phyloP scores from a whole-genome alignment of 2,888 invertebrate genomes.

The Tyria jacobaeae region DNA sequence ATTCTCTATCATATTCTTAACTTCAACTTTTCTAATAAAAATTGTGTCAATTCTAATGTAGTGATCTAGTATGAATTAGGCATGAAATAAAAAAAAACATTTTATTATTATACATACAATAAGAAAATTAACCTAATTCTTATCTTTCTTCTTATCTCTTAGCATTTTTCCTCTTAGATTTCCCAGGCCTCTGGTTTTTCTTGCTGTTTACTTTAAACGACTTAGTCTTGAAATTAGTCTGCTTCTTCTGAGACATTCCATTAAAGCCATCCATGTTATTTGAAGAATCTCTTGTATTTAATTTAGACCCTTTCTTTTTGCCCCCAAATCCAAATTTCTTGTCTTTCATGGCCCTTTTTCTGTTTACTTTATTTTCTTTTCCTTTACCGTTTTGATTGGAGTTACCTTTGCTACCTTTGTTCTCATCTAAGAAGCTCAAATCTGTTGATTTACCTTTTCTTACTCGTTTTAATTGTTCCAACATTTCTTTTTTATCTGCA shows the following conservation, averaged over 20 bases:
- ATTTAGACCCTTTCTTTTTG: constrained; percentile 95
- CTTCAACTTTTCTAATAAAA: too few relatives aligned
- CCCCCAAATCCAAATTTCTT: constrained; percentile 98
- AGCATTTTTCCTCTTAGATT: constrained; percentile 79
- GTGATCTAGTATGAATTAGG: too few relatives aligned
- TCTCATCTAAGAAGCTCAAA: constrained; percentile 92
- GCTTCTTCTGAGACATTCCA: constrained; percentile 74
- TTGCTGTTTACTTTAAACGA: constrained; percentile 73
- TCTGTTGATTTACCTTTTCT: constrained; percentile 93
- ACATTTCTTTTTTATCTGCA: constrained; percentile 95
- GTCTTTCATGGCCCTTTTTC: constrained; percentile 89
- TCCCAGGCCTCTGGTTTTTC: constrained; percentile 85
- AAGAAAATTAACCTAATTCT: constrained; percentile 33
- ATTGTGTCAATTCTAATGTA: too few relatives aligned
- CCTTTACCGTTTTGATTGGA: constrained; percentile 59
- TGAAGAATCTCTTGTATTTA: constrained; percentile 94
- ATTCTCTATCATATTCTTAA: too few relatives aligned
- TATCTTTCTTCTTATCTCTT: constrained; percentile 75
- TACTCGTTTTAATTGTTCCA: constrained; percentile 97
- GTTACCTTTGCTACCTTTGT: constrained; percentile 63
- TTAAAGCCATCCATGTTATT: constrained; percentile 88
- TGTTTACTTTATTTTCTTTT: constrained; percentile 71
- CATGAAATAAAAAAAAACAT: too few relatives aligned
- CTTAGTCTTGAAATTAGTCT: constrained; percentile 75
- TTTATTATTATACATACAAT: constrained; percentile 11